Evolutionary conservation across 2,888 invertebrate genomes (phyloP).

Genomic region (Oxytorus armatus): DNA sequence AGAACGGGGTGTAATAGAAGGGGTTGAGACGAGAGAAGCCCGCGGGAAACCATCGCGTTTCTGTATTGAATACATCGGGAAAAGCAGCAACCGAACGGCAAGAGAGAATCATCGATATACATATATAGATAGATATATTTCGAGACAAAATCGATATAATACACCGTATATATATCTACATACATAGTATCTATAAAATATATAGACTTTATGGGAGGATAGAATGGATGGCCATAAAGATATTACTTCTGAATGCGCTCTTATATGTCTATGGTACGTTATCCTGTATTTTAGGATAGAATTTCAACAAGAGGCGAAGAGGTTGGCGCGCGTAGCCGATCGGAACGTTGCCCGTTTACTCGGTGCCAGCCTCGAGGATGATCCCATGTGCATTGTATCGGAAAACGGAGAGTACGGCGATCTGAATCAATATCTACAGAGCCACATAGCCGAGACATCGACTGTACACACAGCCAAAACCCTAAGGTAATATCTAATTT

Average conservation of each 20-base stretch:
- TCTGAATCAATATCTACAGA: slow-evolving; percentile 93
- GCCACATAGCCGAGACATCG: slow-evolving; percentile 91
- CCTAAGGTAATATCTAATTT: slow-evolving; percentile 87
- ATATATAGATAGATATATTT: slow-evolving; percentile 22
- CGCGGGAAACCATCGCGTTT: slow-evolving; percentile 42
- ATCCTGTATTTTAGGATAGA: slow-evolving; percentile 86
- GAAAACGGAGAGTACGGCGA: slow-evolving; percentile 92
- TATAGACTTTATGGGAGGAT: slow-evolving; percentile 34
- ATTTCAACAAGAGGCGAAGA: slow-evolving; percentile 90
- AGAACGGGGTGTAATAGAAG: slow-evolving; percentile 13
- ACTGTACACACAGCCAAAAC: slow-evolving; percentile 88
- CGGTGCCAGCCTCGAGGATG: slow-evolving; percentile 90
- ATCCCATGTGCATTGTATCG: slow-evolving; percentile 91
- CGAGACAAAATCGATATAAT: slow-evolving; percentile 36
- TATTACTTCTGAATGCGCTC: slow-evolving; percentile 73
- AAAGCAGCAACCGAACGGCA: slow-evolving; percentile 26
- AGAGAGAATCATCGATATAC: slow-evolving; percentile 26
- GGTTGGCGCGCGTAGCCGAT: slow-evolving; percentile 89
- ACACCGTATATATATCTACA: slow-evolving; percentile 3
- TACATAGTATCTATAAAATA: slow-evolving; percentile 26
- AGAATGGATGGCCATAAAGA: slow-evolving; percentile 72
- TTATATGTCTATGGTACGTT: slow-evolving; percentile 12
- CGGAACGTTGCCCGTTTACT: slow-evolving; percentile 90
- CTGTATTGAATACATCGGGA: slow-evolving; percentile 50
- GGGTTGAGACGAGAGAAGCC: slow-evolving; percentile 28